These are phyloP conservation scores for Zoanthus sociatus DNA, from an alignment of 92 coral and sea anemone genomes.

Conservation along the genomic window DNA sequence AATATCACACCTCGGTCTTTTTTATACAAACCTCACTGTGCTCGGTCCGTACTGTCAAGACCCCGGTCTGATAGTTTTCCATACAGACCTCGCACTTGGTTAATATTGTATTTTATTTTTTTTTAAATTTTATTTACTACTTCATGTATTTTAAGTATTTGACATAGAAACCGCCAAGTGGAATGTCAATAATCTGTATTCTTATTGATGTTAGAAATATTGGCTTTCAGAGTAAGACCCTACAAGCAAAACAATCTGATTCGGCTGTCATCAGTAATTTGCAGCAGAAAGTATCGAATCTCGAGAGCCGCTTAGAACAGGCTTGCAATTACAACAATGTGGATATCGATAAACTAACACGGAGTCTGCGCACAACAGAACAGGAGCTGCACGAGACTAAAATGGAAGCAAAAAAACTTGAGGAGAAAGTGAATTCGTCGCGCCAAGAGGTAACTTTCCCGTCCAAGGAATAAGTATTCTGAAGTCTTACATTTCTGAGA, in stretches of 20 bases:
- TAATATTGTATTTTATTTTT: too few species aligned
- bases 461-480: background rate
- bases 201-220: background rate
- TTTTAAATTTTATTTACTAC: too few species aligned
- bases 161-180: too few species aligned
- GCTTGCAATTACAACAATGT: constrained; percentile 65
- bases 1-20: too few species aligned
- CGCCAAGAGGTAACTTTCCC: constrained; percentile 75
- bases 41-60: too few species aligned
- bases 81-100: too few species aligned
- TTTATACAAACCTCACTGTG: too few species aligned
- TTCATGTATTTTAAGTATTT: too few species aligned
- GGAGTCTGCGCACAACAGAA: constrained; percentile 68
- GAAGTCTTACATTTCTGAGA: background rate
- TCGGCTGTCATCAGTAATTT: constrained; percentile 67
- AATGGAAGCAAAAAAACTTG: constrained; percentile 66
- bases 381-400: constrained; percentile 66
- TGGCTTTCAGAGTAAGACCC: constrained; percentile 54
- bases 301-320: constrained; percentile 69
- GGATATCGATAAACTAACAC: constrained; percentile 53
- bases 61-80: too few species aligned
- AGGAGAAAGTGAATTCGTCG: constrained; percentile 64
- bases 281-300: constrained; percentile 67
- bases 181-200: too few species aligned
- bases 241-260: constrained; percentile 63